phyloP scores from a whole-genome alignment of 2,113 vertebrate genomes.

The cat (Felis catus) region DNA sequence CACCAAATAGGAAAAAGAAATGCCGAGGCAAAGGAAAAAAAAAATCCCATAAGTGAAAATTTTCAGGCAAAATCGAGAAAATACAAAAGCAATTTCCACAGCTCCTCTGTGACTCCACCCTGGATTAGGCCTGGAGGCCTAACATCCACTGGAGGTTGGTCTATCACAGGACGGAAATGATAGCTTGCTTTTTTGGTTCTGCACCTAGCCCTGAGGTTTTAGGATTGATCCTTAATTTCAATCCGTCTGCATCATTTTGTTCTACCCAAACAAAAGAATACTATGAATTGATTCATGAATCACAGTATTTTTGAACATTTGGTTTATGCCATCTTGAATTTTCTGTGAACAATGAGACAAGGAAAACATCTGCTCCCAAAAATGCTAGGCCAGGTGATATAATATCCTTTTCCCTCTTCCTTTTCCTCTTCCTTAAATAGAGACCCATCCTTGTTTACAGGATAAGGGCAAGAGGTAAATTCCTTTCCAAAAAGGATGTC shows the following conservation, averaged over 20 bases:
- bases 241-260: not conserved
- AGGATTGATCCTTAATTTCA: not conserved
- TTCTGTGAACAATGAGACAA: constrained; percentile 68
- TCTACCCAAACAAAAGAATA: constrained; percentile 9
- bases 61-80: not conserved
- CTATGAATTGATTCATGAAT: not conserved
- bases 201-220: not conserved
- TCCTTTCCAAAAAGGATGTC: constrained; percentile 60
- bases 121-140: not conserved
- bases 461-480: constrained; percentile 70
- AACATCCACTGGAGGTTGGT: not conserved
- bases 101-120: not conserved
- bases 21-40: not conserved
- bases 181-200: constrained; percentile 13
- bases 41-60: not conserved
- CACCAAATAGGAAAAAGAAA: constrained; percentile 20
- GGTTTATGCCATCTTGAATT: constrained; percentile 48
- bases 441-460: constrained; percentile 73
- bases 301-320: constrained; percentile 14
- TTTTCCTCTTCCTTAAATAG: constrained; percentile 75
- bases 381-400: constrained; percentile 64
- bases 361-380: constrained; percentile 72
- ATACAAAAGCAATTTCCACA: constrained; percentile 6
- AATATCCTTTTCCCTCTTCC: constrained; percentile 78
- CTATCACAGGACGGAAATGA: not conserved